These are phyloP conservation scores for Drosophila setosimentum DNA, from an alignment of 2,888 invertebrate genomes.

Conservation along the genomic window DNA sequence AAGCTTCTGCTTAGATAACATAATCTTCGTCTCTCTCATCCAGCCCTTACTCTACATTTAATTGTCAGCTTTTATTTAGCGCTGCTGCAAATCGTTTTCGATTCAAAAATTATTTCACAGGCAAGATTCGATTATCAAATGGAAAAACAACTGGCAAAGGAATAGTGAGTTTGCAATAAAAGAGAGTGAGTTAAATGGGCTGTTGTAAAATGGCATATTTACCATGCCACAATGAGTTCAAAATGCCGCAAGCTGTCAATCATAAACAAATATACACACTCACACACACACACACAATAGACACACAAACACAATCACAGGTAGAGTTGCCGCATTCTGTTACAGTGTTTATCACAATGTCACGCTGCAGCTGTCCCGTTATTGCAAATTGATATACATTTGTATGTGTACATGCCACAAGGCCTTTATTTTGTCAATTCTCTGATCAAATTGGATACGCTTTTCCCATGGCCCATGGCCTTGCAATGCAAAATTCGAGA, in stretches of 20 bases:
- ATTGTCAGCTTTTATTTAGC: background rate
- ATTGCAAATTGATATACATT: conserved; percentile 23
- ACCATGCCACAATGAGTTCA: conserved; percentile 18
- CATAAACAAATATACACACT: background rate
- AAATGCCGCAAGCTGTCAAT: conserved; percentile 29
- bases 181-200: conserved; percentile 33
- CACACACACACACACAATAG: background rate
- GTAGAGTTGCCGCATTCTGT: conserved; percentile 16
- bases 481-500: background rate
- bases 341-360: conserved; percentile 15
- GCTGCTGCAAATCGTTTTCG: background rate
- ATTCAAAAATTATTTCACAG: conserved; percentile 23
- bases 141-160: background rate
- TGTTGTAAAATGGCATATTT: conserved; percentile 33
- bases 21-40: background rate
- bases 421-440: conserved; percentile 18
- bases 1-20: background rate
- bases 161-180: conserved; percentile 6
- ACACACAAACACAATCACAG: background rate
- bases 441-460: background rate
- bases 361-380: conserved; percentile 16
- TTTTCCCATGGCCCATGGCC: background rate
- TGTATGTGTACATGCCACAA: conserved; percentile 22
- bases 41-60: no score
- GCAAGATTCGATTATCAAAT: background rate